Evolutionary conservation across 2,113 vertebrate genomes (phyloP), one percentile per base, ranked within the genome.

Genomic region (Hystrix cristata): DNA sequence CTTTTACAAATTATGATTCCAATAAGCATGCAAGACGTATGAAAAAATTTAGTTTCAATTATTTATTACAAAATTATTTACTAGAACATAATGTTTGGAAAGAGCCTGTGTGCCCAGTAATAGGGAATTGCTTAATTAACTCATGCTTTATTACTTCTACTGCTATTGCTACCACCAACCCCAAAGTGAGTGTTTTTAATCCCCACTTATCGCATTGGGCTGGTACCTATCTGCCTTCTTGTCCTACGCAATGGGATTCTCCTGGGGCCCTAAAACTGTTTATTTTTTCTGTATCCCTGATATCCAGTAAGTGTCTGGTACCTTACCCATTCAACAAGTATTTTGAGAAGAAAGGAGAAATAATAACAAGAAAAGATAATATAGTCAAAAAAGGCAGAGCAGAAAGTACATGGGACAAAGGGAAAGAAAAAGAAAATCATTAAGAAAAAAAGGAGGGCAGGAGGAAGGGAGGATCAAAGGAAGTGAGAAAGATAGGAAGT

Each of bases 61-160:
- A 74, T 67, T 85, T 95, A 81, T 43, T 46, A 85, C 51, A 76
- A 67, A 89, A 85, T 48, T 76, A 25, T 62, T 91, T 88, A 86
- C 10, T 48, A 60, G 3, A 62, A 55, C 7, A 74, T 53, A 94
- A 76, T 84, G 21, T 89, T 84, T 88, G 6, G 25, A 80, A 74
- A 89, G 46, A 89, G 83, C 18, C 48, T 55, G 46, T 9, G 76
- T 43, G 2, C 74, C 6, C 34, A 60, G 74, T 83, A 87, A 16
- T 48, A 53, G 31, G 38, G 10, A 59, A 34, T 27, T 48, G 9
- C 13, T 82, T 62, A 74, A 81, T 92, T 94, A 90, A 76, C 74
- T 55, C n/a, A 55, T 55, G 29, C 48, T 87, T 94, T 71, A 79
- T 91, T 92, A 18, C 10, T 23, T 87, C 59, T 90, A 31, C 9